Conservation (phyloP, 2,113 vertebrate species). For the Sarotherodon lohbergeri region DNA sequence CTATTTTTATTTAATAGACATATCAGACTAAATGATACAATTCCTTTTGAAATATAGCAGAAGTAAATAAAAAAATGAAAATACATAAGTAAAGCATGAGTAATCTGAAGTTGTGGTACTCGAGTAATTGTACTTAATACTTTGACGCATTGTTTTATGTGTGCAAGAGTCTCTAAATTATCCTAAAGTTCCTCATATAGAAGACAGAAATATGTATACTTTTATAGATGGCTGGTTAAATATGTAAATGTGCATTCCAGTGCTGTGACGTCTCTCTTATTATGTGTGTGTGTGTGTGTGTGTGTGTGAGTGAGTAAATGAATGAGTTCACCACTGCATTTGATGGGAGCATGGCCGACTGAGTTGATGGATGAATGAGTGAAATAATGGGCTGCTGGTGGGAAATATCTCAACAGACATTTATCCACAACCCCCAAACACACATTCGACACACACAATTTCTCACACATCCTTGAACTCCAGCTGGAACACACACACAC, state of each 20-base stretch:
- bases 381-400: constrained; percentile 37
- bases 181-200: not conserved
- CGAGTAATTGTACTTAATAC: not conserved
- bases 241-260: constrained; percentile 21
- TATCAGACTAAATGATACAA: not conserved
- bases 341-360: not conserved
- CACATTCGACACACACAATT: not conserved
- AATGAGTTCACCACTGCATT: constrained; percentile 1
- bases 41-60: not conserved
- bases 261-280: not conserved
- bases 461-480: not conserved
- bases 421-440: not conserved
- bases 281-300: not conserved
- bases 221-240: not conserved
- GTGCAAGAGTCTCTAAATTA: not conserved
- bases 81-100: not conserved
- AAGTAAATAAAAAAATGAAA: not conserved
- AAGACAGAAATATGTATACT: not conserved
- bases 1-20: not conserved
- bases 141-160: not conserved
- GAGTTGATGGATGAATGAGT: constrained; percentile 1
- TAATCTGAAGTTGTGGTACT: not conserved
- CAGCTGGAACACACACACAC: constrained; percentile 1
- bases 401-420: constrained; percentile 23
- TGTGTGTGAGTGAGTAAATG: not conserved